A percentile compares a stretch with the other conserved stretches of the same genome.
phyloP scores from a whole-genome alignment of 2,113 vertebrate genomes.

The Tupaia chinensis region DNA sequence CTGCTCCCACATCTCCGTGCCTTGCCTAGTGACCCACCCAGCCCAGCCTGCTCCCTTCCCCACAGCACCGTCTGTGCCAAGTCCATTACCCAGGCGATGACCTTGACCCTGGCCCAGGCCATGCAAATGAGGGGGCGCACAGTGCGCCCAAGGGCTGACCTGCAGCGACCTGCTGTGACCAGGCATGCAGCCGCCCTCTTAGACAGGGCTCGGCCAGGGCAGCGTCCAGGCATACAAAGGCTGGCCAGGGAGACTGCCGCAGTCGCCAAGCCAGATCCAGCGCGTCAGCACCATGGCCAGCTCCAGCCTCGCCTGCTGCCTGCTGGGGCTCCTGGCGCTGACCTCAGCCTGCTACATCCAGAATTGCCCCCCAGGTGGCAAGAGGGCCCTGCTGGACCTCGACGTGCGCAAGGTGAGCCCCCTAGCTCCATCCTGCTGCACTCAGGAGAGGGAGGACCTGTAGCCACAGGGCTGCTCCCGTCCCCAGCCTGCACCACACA shows the following conservation, averaged over 20 bases:
- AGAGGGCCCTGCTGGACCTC: constrained; percentile 84
- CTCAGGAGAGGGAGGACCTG: no score
- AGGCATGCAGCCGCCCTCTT: constrained; percentile 46
- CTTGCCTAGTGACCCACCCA: neutral
- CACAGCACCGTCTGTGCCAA: neutral
- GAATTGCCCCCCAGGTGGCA: constrained; percentile 97
- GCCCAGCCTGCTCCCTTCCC: neutral
- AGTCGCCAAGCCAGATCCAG: neutral
- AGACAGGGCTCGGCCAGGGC: neutral
- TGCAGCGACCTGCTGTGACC: constrained; percentile 60
- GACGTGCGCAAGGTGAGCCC: no score
- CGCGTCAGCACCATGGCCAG: constrained; percentile 37
- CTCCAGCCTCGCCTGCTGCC: constrained; percentile 77
- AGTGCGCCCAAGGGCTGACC: constrained; percentile 46
- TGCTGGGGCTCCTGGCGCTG: constrained; percentile 90
- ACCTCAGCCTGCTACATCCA: constrained; percentile 98
- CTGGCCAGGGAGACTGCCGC: neutral
- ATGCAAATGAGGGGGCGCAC: constrained; percentile 70
- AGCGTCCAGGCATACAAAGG: constrained; percentile 46
- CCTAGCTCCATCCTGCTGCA: no score
- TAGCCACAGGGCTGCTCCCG: no score
- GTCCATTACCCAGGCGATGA: constrained; percentile 71
- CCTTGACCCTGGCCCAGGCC: constrained; percentile 67
- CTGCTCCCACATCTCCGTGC: neutral
- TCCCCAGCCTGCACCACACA: no score